A percentile compares a stretch with the other conserved stretches of the same genome.
Conservation (phyloP, 2,113 vertebrate species). For the Anhinga rufa region DNA sequence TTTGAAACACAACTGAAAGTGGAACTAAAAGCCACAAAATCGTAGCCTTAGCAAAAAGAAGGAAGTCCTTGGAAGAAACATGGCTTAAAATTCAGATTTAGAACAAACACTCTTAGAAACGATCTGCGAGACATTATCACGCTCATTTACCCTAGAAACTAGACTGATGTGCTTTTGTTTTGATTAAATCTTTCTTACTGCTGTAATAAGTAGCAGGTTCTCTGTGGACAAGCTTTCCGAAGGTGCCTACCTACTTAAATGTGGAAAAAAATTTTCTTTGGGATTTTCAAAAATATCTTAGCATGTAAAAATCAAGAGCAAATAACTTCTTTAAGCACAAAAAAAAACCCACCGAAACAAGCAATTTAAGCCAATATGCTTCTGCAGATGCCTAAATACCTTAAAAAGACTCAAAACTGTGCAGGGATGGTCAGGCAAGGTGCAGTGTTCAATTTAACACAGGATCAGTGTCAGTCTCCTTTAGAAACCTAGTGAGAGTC, state of each 20-base stretch:
- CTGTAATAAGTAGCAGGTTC: neutral
- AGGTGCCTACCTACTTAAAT: neutral
- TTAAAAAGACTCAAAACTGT: neutral
- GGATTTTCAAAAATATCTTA: neutral
- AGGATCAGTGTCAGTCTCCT: accelerated
- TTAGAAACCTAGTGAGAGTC: neutral
- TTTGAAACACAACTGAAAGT: neutral
- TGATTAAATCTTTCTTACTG: neutral
- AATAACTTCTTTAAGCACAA: neutral
- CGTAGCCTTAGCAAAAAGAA: neutral
- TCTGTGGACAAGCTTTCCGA: neutral
- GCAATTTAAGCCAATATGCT: accelerated
- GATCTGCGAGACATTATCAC: accelerated
- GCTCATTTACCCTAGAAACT: neutral
- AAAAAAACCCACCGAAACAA: neutral
- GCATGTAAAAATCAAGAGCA: neutral
- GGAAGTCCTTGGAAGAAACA: neutral
- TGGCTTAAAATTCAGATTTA: neutral
- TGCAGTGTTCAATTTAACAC: neutral
- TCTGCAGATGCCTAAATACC: neutral
- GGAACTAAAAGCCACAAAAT: neutral
- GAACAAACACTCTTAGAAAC: neutral
- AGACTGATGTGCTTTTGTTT: neutral
- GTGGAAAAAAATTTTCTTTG: neutral
- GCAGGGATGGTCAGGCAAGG: neutral